These are phyloP conservation scores for Nothocercus julius DNA, from an alignment of 2,113 vertebrate species.

Conservation along the genomic window DNA sequence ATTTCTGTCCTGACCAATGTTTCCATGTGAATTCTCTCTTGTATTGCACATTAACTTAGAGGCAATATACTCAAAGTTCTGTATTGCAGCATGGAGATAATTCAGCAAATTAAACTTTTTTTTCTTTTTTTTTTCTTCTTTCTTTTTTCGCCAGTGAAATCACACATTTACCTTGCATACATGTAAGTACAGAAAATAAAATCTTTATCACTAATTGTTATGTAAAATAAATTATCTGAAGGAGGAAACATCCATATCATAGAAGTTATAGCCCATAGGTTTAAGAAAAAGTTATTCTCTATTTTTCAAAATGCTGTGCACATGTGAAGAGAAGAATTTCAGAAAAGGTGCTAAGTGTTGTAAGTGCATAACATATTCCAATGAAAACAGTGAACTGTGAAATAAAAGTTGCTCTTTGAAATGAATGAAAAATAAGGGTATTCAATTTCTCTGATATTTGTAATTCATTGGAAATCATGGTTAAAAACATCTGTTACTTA, in stretches of 20 bases:
- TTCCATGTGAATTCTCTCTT: background rate
- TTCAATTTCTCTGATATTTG: background rate
- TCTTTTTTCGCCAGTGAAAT: background rate
- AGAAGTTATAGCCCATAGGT: background rate
- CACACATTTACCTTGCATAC: background rate
- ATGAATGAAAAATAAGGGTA: background rate
- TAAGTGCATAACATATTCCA: constrained; percentile 1
- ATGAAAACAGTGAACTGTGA: background rate
- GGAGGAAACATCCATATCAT: background rate
- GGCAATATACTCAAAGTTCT: background rate
- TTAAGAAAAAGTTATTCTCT: background rate
- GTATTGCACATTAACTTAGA: background rate
- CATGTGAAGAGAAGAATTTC: background rate
- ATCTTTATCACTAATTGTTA: background rate
- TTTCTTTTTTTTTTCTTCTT: background rate
- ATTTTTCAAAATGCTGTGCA: background rate
- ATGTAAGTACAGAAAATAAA: background rate
- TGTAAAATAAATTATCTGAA: background rate
- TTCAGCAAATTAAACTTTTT: background rate
- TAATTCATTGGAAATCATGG: background rate
- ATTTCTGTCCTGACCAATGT: background rate
- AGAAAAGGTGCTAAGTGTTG: background rate
- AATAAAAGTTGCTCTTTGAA: constrained; percentile 11
- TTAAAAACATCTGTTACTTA: constrained; percentile 31
- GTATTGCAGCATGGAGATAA: background rate